Conservation (phyloP, 2,888 invertebrate genomes). For the Buathra laborator region DNA sequence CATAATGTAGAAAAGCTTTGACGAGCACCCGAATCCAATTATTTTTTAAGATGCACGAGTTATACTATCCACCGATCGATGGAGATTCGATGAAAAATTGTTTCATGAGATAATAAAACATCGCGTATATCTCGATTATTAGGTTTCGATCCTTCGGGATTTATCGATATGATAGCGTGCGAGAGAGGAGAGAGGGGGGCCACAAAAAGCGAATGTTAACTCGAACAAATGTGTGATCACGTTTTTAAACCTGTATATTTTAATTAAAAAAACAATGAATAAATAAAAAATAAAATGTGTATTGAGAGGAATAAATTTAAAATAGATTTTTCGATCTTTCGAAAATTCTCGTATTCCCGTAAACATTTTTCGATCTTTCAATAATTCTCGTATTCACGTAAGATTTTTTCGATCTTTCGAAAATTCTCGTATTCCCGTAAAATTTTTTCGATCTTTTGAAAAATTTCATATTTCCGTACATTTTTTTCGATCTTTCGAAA, state of each 20-base stretch:
- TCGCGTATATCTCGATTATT: slow-evolving; percentile 57
- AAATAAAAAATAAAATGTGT: slow-evolving; percentile 52
- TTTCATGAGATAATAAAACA: slow-evolving; percentile 19
- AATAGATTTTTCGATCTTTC: slow-evolving; percentile 10
- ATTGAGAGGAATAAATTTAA: slow-evolving; percentile 39
- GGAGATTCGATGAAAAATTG: slow-evolving; percentile 22
- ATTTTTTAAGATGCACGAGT: slow-evolving; percentile 76
- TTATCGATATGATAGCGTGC: slow-evolving; percentile 19
- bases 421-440: no score
- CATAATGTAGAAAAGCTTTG: slow-evolving; percentile 47
- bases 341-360: no score
- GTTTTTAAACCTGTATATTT: slow-evolving; percentile 83
- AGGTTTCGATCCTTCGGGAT: slow-evolving; percentile 33
- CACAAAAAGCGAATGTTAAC: slow-evolving; percentile 64
- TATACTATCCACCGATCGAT: slow-evolving; percentile 37
- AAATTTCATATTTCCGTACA: no score
- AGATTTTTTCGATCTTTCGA: no score
- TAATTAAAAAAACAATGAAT: slow-evolving; percentile 80
- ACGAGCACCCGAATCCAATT: slow-evolving; percentile 71
- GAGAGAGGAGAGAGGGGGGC: slow-evolving; percentile 24
- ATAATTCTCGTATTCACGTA: no score
- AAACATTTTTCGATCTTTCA: no score
- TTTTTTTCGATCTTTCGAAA: no score
- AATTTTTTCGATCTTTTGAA: neutral
- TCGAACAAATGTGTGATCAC: slow-evolving; percentile 82